Conservation (phyloP, 2,888 invertebrate genomes). For the Thereva unica region DNA sequence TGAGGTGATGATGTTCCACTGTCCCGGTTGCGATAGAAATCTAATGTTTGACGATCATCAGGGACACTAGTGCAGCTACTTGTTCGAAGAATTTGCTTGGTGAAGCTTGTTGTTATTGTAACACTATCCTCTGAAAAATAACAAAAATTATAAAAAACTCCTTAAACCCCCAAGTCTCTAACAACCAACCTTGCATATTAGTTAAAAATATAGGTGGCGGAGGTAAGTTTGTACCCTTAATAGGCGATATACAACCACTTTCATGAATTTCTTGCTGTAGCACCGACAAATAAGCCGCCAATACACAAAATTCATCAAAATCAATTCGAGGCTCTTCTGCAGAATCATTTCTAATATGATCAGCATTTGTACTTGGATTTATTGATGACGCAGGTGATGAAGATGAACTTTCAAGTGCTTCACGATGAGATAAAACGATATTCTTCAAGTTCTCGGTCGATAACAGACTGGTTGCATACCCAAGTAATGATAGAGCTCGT, state of each 20-base stretch:
- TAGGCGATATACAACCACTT: slow-evolving; percentile 58
- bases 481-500: slow-evolving; percentile 57
- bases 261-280: slow-evolving; percentile 58
- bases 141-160: slow-evolving; percentile 7
- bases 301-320: slow-evolving; percentile 58
- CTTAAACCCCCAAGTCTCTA: not conserved
- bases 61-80: slow-evolving; percentile 55
- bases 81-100: slow-evolving; percentile 55
- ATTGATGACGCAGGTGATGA: slow-evolving; percentile 48
- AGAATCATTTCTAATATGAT: slow-evolving; percentile 25
- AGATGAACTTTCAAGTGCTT: slow-evolving; percentile 39
- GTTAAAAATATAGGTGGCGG: slow-evolving; percentile 58
- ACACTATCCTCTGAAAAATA: slow-evolving; percentile 40
- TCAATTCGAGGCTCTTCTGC: slow-evolving; percentile 45
- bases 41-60: slow-evolving; percentile 49
- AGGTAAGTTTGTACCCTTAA: slow-evolving; percentile 58
- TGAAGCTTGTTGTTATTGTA: slow-evolving; percentile 42
- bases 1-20: slow-evolving; percentile 59
- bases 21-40: slow-evolving; percentile 54
- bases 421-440: slow-evolving; percentile 53
- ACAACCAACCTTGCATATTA: slow-evolving; percentile 53
- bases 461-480: slow-evolving; percentile 57
- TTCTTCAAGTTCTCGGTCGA: slow-evolving; percentile 55
- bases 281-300: slow-evolving; percentile 57
- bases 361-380: slow-evolving; percentile 43